These are phyloP conservation scores for Battus philenor DNA, from an alignment of 1,140 invertebrate species.

Conservation along the genomic window DNA sequence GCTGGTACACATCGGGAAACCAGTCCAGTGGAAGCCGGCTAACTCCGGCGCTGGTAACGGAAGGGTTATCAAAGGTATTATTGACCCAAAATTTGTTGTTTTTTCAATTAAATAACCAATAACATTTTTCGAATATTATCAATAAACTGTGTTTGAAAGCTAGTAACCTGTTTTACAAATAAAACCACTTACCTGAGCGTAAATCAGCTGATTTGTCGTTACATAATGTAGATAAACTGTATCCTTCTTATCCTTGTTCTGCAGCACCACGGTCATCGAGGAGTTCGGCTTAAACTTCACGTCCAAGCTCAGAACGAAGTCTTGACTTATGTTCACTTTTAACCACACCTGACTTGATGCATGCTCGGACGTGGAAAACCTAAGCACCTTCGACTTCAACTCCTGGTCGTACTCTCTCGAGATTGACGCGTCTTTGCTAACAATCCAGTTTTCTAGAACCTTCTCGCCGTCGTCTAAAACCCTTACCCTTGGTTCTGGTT, in stretches of 20 bases:
- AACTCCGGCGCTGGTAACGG: no score
- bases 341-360: slow-evolving; percentile 82
- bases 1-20: no score
- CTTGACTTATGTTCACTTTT: slow-evolving; percentile 83
- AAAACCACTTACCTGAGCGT: slow-evolving; percentile 78
- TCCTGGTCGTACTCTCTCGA: slow-evolving; percentile 78
- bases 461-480: slow-evolving; percentile 86
- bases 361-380: slow-evolving; percentile 84
- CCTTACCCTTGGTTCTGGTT: slow-evolving; percentile 82
- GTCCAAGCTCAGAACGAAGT: slow-evolving; percentile 88
- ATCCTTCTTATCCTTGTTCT: slow-evolving; percentile 86
- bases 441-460: slow-evolving; percentile 80
- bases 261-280: slow-evolving; percentile 85
- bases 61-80: no score
- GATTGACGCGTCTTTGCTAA: slow-evolving; percentile 80
- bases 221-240: slow-evolving; percentile 90
- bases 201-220: slow-evolving; percentile 83
- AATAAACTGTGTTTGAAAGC: no score
- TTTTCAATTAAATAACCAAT: no score
- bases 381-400: slow-evolving; percentile 78
- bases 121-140: no score
- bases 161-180: background rate
- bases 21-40: no score
- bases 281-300: slow-evolving; percentile 85
- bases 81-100: no score